Base-by-base conservation (phyloP, 2,113 vertebrate species). In the Ceyx margarethae region DNA sequence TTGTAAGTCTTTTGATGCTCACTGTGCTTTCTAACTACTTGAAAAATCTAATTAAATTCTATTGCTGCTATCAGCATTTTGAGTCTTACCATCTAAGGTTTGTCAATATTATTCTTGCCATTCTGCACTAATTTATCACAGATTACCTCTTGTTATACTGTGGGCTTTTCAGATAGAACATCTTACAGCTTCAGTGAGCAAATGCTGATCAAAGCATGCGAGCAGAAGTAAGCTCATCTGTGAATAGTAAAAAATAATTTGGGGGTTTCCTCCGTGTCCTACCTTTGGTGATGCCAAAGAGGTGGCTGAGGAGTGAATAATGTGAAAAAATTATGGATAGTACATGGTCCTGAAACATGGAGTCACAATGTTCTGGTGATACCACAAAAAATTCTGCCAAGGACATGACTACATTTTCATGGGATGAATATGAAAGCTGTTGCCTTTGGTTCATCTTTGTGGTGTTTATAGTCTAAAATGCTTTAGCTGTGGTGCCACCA, bases 21-120 rank as follows among this genome's bases (percentile, higher is more conserved):
- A 42, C 40, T 89, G 61, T 88, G 26, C 64, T 84, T 89, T 74
- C 68, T 6, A 13, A 62, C 89, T 48, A 58, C 78, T 87, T 81
- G 50, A 73, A 79, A 93, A 90, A 60, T 46, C 81, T 69, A 80
- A 94, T 92, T 93, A 88, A 62, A 54, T 42, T 51, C 81, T 93
- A 90, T 89, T 93, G 91, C 89, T 95, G 77, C 67, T 84, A 35
- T 96, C 94, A 96, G 96, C 94, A 74, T 92, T 95, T 87, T 74
- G 76, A 51, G 69, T 90, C 90, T 79, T 53, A 48, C 62, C 60
- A 84, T 85, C 81, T 84, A 28, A 62, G 50, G 71, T 48, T 74
- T 87, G 89, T 96, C 95, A 94, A 97, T 96, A 95, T 87, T 74
- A 37, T 85, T 95, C 85, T 93, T 93, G 86, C 89, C 45, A 42